Evolutionary conservation across 2,113 vertebrate genomes (phyloP), one percentile per base, ranked within the genome.

Genomic region (Hippopotamus amphibius): DNA sequence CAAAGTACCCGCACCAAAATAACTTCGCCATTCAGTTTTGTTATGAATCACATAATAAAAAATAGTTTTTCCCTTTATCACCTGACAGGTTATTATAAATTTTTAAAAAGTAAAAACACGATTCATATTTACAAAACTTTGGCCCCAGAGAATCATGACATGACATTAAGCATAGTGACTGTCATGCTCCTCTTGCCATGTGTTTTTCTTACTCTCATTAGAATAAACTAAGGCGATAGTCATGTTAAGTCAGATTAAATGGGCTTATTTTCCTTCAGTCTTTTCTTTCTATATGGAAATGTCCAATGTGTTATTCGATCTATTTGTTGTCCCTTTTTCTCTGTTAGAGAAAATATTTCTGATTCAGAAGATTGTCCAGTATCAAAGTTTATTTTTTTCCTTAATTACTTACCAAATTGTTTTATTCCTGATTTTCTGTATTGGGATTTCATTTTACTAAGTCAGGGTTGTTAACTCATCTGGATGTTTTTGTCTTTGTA

Each of bases 401-500:
- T 85, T 95, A 53, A 59, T 28, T 90, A 59, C 82, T 55, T 37
- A 7, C 59, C 83, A 86, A 69, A 61, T 90, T 83, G 10, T 80
- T 65, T 97, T 69, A 30, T 72, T 96, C 21, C 72, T 90, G 28
- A 48, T 59, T 71, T 80, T 68, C 41, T 79, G 2, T 81, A 48
- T 92, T 30, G 86, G 30, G 26, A 33, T 63, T 55, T 61, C 57
- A 77, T 93, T 89, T 90, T 82, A 57, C 22, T 57, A 59, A 53
- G 43, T 92, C 50, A 46, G 5, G 12, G 16, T 28, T 80, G 41
- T 61, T 96, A 92, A 71, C 30, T 43, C 57, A 82, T 88, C n/a
- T 66, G 48, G 41, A 48, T 95, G 59, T 72, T 88, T 96, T 94
- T 57, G 5, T 88, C 76, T 96, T 95, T 83, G 33, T 79, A 95